Base-by-base conservation (phyloP, 2,113 vertebrate species). In the Podarcis muralis region DNA sequence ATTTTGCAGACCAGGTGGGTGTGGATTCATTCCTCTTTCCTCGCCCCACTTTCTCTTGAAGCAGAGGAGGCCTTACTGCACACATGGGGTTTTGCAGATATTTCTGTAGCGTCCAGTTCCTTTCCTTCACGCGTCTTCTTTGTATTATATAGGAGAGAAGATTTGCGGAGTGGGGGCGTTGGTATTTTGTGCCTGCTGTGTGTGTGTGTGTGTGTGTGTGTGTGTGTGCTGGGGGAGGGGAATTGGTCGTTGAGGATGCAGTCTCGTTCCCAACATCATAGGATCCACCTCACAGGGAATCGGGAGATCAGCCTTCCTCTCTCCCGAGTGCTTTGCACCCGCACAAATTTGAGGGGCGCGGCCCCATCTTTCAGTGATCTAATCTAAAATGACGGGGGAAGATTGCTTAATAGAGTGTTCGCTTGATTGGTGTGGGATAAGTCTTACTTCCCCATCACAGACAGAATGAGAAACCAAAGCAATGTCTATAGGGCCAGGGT, bases 1-100 rank as follows among this genome's bases (percentile, higher is more conserved):
- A 96, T 88, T 95, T 96, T 32, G 95, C 84, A 1, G 96, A 96
- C 15, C 96, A 96, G 95, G 96, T 96, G 76, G 48, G 92, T 68
- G 62, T 6, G 4, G 0, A 2, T 1, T 3, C 3, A 48, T 6
- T 4, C 65, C 37, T 1, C 1, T 2, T 35, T 2, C 53, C 0
- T 2, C 8, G 1, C 16, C 23, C 2, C 4, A n/a, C 40, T 22
- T 6, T 5, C 30, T 20, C 1, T 5, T 53, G 48, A 74, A 22
- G 25, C 0, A 30, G 3, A 53, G 32, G 1, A 5, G 74, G 92
- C 75, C 87, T 90, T 71, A 32, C 32, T 12, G n/a, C 32, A 69
- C 80, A 35, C 84, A 65, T 78, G 69, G n/a, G 20, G 18, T 22
- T 9, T n/a, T 23, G 40, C 18, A 5, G 8, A 25, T 25, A 79